Percentiles rank a stretch among this genome's conserved stretches.
Conservation (phyloP, 1,140 invertebrate genomes). For the Gryllus bimaculatus region DNA sequence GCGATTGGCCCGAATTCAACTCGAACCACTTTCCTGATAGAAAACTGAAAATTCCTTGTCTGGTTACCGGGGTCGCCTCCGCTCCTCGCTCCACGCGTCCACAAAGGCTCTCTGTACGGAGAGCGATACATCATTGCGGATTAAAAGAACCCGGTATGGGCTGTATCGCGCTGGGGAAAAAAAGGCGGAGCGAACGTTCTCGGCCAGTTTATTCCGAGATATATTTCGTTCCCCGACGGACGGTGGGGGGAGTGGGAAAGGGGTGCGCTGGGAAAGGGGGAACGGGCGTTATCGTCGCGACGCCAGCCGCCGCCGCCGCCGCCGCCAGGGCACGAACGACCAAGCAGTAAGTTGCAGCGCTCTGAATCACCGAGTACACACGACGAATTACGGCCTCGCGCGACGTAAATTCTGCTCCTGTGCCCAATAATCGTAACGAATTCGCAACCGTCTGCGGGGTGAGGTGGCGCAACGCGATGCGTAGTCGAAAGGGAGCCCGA, state of each 20-base stretch:
- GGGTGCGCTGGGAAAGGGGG: not conserved
- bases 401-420: too few species aligned
- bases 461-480: too few species aligned
- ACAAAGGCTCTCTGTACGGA: not conserved
- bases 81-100: too few species aligned
- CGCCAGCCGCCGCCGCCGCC: not conserved
- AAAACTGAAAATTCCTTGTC: too few species aligned
- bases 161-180: not conserved
- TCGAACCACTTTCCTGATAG: too few species aligned
- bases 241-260: too few species aligned
- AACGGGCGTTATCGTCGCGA: not conserved
- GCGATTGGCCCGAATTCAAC: too few species aligned
- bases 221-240: not conserved
- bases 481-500: too few species aligned
- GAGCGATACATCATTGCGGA: not conserved
- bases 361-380: not conserved
- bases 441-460: too few species aligned
- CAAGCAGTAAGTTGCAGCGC: not conserved
- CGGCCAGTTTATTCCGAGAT: not conserved
- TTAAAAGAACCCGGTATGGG: not conserved
- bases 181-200: not conserved
- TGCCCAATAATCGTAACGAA: too few species aligned
- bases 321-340: not conserved
- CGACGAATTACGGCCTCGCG: too few species aligned
- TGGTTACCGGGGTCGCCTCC: too few species aligned